Evolutionary conservation across 1,140 invertebrate species (phyloP).

Genomic region (Elysia chlorotica): DNA sequence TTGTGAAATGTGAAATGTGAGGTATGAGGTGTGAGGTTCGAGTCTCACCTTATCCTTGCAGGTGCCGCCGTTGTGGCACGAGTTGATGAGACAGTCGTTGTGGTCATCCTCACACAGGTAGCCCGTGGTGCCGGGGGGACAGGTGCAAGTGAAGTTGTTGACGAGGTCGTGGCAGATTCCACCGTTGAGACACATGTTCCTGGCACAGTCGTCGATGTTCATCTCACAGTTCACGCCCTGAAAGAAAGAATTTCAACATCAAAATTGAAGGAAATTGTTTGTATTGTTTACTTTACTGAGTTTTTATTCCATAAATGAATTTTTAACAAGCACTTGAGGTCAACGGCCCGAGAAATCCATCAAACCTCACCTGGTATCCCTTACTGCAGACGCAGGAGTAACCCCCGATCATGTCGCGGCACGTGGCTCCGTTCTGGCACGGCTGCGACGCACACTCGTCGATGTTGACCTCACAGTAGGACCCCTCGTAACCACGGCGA

Average conservation of each 20-base stretch:
- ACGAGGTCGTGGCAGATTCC: slow-evolving; percentile 72
- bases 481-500: slow-evolving; percentile 67
- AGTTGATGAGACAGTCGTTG: slow-evolving; percentile 36
- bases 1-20: too few relatives aligned
- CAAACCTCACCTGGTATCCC: slow-evolving; percentile 32
- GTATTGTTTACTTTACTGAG: too few relatives aligned
- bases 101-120: slow-evolving; percentile 69
- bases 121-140: slow-evolving; percentile 66
- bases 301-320: too few relatives aligned
- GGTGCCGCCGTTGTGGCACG: slow-evolving; percentile 79
- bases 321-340: too few relatives aligned
- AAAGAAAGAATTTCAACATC: slow-evolving; percentile 3
- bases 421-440: slow-evolving; percentile 91
- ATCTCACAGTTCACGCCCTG: slow-evolving; percentile 74
- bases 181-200: slow-evolving; percentile 80
- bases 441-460: slow-evolving; percentile 84
- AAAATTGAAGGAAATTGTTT: too few relatives aligned
- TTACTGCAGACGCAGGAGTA: slow-evolving; percentile 74
- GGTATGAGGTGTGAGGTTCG: too few relatives aligned
- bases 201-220: slow-evolving; percentile 80
- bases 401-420: slow-evolving; percentile 89
- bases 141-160: slow-evolving; percentile 76
- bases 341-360: too few relatives aligned
- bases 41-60: slow-evolving; percentile 59
- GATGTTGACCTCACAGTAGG: slow-evolving; percentile 91